Base-by-base conservation (phyloP, 2,797 vertebrate species). In the Eulemur rubriventer region DNA sequence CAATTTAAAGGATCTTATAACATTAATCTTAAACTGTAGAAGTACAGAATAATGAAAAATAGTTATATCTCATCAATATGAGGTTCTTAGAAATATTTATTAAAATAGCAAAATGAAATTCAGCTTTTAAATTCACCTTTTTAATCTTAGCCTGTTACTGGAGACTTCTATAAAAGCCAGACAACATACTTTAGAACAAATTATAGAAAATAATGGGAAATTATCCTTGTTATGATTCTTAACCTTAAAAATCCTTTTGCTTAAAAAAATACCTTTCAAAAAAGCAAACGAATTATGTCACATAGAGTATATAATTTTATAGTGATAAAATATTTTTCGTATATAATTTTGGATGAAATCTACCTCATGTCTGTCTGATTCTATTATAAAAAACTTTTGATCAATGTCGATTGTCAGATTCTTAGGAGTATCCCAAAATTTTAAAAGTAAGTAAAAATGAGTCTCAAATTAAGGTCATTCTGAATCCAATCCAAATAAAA, bases 1-100 rank as follows among this genome's bases (percentile, higher is more conserved):
- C n/a, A 69, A 22, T 22, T 16, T 82, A 78, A 88, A 90, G 28
- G 38, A 50, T 61, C 0, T 46, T 82, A 70, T 38, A 89, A 78
- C 1, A 75, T 94, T 84, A 80, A 88, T 65, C 7, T 95, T 59
- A 92, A 94, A 38, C 7, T 76, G 1, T 24, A 81, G 24, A 83
- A 69, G 11, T 28, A 91, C 0, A 89, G 0, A 95, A 91, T 35
- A 48, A 89, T 83, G 2, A 73, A 85, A 89, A 84, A 33, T 43
- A 2, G 11, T 38, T 38, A 57, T 89, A 65, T 79, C 1, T 90
- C 16, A 80, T 57, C 13, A 48, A 48, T 41, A 16, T 61, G 24
- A 75, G 17, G 17, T 88, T 97, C 48, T 88, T 17, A 92, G 10
- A 91, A 96, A 41, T 80, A 76, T 86, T 75, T 90, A 80, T 67